These are phyloP conservation scores for Lagopus leucura DNA, from an alignment of 2,113 vertebrate genomes.

Conservation along the genomic window DNA sequence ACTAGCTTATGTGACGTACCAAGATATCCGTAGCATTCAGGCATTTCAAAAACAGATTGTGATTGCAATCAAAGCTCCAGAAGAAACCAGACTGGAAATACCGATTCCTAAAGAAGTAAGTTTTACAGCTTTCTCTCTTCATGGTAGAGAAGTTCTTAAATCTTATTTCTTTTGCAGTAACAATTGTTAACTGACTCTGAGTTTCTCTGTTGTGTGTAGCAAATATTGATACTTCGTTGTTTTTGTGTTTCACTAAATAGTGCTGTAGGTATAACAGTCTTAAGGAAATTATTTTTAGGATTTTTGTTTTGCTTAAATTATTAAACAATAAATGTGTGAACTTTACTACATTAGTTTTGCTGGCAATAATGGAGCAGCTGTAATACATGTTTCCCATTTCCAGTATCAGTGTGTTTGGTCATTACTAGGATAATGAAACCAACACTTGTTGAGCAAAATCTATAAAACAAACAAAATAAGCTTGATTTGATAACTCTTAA, in stretches of 20 bases:
- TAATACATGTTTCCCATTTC: not conserved
- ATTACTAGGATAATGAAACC: not conserved
- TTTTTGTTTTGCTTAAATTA: not conserved
- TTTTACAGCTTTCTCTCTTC: not conserved
- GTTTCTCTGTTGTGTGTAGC: not conserved
- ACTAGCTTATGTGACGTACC: slow-evolving; percentile 89
- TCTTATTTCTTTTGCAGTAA: not conserved
- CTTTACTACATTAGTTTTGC: not conserved
- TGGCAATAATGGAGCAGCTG: not conserved
- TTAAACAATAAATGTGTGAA: not conserved
- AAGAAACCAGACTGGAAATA: slow-evolving; percentile 91
- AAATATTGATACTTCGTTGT: not conserved
- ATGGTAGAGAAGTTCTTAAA: not conserved
- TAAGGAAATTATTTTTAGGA: not conserved
- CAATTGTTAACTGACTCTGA: not conserved
- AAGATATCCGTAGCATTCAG: slow-evolving; percentile 84
- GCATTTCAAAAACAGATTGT: slow-evolving; percentile 90
- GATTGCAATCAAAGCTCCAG: slow-evolving; percentile 90
- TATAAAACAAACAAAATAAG: not conserved
- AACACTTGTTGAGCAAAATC: not conserved
- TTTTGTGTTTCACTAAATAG: not conserved
- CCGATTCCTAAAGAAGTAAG: slow-evolving; percentile 87
- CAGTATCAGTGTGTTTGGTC: not conserved
- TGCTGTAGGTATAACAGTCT: not conserved
- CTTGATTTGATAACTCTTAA: not conserved